phyloP scores from a whole-genome alignment of 2,797 vertebrate genomes.

The Coendou prehensilis region DNA sequence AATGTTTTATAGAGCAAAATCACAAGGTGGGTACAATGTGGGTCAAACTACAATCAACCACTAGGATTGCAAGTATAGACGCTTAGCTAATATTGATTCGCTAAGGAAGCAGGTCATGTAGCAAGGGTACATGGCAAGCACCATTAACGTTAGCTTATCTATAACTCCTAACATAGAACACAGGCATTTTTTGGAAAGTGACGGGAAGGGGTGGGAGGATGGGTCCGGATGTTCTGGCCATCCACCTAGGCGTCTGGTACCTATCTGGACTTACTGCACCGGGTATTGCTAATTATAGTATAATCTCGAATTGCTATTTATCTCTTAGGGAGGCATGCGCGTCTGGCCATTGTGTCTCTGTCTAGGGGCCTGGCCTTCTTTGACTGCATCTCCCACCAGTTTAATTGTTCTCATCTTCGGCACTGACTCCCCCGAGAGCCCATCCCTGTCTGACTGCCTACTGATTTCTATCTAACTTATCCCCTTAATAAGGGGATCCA shows the following conservation, averaged over 20 bases:
- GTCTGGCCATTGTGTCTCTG: neutral
- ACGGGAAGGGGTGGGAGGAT: neutral
- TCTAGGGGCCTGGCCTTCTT: neutral
- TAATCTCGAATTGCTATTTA: neutral
- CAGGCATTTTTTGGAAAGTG: neutral
- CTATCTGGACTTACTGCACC: neutral
- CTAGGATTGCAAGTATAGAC: neutral
- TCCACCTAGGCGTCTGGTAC: neutral
- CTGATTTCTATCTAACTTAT: neutral
- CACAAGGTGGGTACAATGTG: neutral
- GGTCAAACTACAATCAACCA: neutral
- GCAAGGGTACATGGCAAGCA: neutral
- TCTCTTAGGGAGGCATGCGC: neutral
- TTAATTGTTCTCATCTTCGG: neutral
- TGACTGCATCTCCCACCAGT: neutral
- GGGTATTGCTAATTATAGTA: neutral
- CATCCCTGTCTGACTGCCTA: neutral
- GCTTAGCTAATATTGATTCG: neutral
- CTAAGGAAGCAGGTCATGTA: neutral
- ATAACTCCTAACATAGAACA: neutral
- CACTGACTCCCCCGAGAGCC: neutral
- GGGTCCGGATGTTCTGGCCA: neutral
- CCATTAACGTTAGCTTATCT: neutral
- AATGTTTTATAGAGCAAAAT: neutral
- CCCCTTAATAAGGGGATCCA: neutral